phyloP scores from a whole-genome alignment of 1,140 invertebrate species.

The Drosophila kurseongensis region DNA sequence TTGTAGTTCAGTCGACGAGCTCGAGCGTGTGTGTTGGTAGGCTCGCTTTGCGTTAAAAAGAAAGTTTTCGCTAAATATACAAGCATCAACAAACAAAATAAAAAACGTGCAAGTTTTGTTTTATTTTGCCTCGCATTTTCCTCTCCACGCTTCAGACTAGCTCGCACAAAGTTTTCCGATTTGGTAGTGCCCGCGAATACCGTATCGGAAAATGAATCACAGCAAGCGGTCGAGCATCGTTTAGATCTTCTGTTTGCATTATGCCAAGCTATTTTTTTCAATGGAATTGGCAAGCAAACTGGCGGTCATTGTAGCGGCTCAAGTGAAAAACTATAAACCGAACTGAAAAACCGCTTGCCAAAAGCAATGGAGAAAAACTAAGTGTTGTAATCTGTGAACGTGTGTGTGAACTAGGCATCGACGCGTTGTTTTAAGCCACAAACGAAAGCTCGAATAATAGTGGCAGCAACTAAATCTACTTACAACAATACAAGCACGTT shows the following conservation, averaged over 20 bases:
- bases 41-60: slow-evolving; percentile 67
- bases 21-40: slow-evolving; percentile 56
- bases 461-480: slow-evolving; percentile 27
- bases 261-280: slow-evolving; percentile 8
- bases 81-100: slow-evolving; percentile 63
- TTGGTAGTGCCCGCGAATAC: slow-evolving; percentile 33
- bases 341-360: slow-evolving; percentile 22
- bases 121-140: slow-evolving; percentile 71
- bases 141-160: slow-evolving; percentile 36
- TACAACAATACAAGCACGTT: slow-evolving; percentile 41
- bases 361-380: slow-evolving; percentile 40
- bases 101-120: slow-evolving; percentile 59
- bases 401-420: slow-evolving; percentile 43
- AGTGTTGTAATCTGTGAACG: slow-evolving; percentile 54
- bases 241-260: slow-evolving; percentile 22
- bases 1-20: slow-evolving; percentile 52
- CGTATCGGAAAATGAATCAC: slow-evolving; percentile 51
- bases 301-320: slow-evolving; percentile 12
- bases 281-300: slow-evolving; percentile 3
- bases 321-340: slow-evolving; percentile 7
- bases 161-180: slow-evolving; percentile 36
- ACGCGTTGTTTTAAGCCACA: slow-evolving; percentile 12
- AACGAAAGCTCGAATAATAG: slow-evolving; percentile 56
- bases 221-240: slow-evolving; percentile 12
- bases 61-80: slow-evolving; percentile 72